Percentiles rank a stretch among this genome's conserved stretches.
Conservation (phyloP, 1,140 invertebrate genomes). For the Stenopsyche tienmushanensis region DNA sequence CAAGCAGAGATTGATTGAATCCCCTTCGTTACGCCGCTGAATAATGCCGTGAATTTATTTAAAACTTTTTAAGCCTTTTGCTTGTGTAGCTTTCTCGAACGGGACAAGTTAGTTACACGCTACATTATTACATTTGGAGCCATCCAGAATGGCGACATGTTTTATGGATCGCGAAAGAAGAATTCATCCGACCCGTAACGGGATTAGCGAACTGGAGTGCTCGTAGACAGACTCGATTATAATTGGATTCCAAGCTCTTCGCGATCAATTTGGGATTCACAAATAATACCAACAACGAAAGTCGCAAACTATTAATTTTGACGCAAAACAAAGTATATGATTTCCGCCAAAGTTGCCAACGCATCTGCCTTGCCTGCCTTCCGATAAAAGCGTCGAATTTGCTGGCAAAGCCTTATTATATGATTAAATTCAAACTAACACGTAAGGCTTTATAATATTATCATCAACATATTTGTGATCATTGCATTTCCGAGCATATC, state of each 20-base stretch:
- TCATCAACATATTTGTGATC: no score
- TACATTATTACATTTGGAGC: constrained; percentile 23
- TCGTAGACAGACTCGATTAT: constrained; percentile 17
- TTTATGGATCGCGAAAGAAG: constrained; percentile 24
- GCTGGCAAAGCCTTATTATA: no score
- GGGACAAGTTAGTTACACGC: constrained; percentile 26
- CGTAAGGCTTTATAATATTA: no score
- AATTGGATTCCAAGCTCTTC: constrained; percentile 22
- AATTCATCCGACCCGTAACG: constrained; percentile 13
- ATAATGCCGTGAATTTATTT: constrained; percentile 40
- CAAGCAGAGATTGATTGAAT: constrained; percentile 40
- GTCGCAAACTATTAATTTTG: no score
- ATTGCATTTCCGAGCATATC: no score
- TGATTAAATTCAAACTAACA: no score
- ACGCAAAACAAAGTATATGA: no score
- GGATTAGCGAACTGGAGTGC: constrained; percentile 22
- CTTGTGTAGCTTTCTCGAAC: no score
- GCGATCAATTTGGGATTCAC: constrained; percentile 16
- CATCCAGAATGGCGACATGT: constrained; percentile 20
- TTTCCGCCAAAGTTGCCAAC: no score
- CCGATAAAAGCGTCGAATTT: no score
- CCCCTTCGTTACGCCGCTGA: constrained; percentile 35
- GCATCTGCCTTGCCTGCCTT: no score
- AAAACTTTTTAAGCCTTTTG: constrained; percentile 37
- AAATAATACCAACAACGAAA: no score